A percentile compares a stretch with the other conserved stretches of the same genome.
Conservation (phyloP, 2,113 vertebrate species). For the Ctenomys sociabilis region DNA sequence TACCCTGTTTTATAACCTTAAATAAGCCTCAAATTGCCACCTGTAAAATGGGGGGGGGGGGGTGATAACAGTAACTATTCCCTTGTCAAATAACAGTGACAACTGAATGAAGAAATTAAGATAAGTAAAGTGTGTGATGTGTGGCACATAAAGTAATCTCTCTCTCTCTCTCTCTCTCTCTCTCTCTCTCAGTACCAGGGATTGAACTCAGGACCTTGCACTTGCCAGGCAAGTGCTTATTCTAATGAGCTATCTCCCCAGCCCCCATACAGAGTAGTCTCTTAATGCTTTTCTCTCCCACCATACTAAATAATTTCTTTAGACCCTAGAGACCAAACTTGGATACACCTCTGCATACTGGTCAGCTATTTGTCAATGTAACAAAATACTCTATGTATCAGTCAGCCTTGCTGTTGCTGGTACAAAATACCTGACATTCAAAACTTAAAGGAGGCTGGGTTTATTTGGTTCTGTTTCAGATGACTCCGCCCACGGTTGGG, state of each 20-base stretch:
- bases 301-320: background rate
- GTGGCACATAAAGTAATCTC: fast-evolving
- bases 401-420: background rate
- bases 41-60: background rate
- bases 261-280: no score
- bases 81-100: background rate
- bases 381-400: background rate
- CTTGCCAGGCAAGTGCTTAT: no score
- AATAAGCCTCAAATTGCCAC: background rate
- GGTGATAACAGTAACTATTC: background rate
- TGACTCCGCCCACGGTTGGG: background rate
- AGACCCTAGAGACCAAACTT: background rate
- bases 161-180: no score
- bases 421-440: background rate
- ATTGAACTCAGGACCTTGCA: no score
- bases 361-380: background rate
- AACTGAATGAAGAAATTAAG: fast-evolving
- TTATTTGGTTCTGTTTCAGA: background rate
- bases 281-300: background rate
- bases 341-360: background rate
- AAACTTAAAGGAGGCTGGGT: background rate
- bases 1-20: background rate
- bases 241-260: no score
- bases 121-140: background rate
- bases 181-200: no score